phyloP scores from a whole-genome alignment of 2,888 invertebrate species.

The Oscheius sp. region DNA sequence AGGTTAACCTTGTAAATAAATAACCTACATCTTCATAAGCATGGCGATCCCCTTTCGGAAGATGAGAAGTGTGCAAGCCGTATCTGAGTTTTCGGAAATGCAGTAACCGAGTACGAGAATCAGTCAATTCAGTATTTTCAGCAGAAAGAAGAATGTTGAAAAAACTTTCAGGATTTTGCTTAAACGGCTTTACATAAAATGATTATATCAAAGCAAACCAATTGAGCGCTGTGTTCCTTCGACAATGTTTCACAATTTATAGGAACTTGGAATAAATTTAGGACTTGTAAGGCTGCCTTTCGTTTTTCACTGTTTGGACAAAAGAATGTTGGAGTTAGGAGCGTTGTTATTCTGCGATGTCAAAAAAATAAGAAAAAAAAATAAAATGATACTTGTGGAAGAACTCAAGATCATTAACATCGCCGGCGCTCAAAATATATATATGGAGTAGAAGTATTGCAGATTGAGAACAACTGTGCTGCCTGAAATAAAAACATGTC shows the following conservation, averaged over 20 bases:
- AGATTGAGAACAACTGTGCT: conserved; percentile 18
- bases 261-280: conserved; percentile 46
- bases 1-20: background rate
- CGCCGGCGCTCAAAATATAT: conserved; percentile 5
- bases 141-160: conserved; percentile 76
- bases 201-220: background rate
- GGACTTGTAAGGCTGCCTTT: conserved; percentile 50
- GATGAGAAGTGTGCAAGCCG: conserved; percentile 46
- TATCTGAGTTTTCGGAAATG: conserved; percentile 73
- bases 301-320: conserved; percentile 45
- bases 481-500: background rate
- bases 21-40: conserved; percentile 43
- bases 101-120: conserved; percentile 84
- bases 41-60: conserved; percentile 44
- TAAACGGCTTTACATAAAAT: background rate
- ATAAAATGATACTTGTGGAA: background rate
- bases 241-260: background rate
- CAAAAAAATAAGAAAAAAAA: background rate
- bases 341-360: conserved; percentile 3
- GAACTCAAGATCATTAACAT: background rate
- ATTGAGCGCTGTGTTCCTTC: background rate
- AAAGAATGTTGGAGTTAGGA: conserved; percentile 42
- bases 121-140: conserved; percentile 83
- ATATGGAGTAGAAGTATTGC: conserved; percentile 18
- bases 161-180: conserved; percentile 30